Base-by-base conservation (phyloP, 2,888 invertebrate genomes). In the Amblyteles armatorius region DNA sequence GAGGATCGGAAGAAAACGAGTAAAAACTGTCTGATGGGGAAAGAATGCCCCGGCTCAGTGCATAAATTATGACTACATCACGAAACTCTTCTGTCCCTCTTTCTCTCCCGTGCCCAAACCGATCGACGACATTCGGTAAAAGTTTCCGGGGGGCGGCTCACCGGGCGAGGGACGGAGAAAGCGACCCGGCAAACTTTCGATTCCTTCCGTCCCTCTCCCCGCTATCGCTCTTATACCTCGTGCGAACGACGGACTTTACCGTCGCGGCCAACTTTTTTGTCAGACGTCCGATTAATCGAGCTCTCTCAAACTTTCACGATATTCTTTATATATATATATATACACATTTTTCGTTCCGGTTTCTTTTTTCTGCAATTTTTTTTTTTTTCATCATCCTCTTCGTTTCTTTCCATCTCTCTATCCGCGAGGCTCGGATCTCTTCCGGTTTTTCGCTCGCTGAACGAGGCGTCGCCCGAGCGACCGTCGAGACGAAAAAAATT, bases 1-100 rank as follows among this genome's bases (percentile, higher is more conserved):
- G 87, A 22, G 33, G 60, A 33, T 22, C 19, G 9, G n/a, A 77
- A 40, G 26, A 57, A 76, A 83, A 71, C 52, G 52, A 68, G 29
- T 26, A 84, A 78, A 81, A 76, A 74, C 69, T 69, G 36, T 69
- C 48, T 36, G 3, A 60, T 60, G 11, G 29, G 52, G 50, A 57
- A 71, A 29, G 63, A 82, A 89, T 90, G 88, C 60, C 86, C 82
- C 87, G 87, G 90, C 87, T 88, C 89, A 91, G 90, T 91, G 91
- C 90, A 92, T 93, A 91, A 92, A 92, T 93, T 92, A 93, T 92
- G 90, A 91, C 90, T 89, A 89, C 88, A 90, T 90, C 88, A 88
- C 86, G 88, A 89, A 91, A 87, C 87, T 85, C 77, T 86, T 81
- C 40, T 19, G 71, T 11, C 26, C 63, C 63, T 13, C 6, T 13